Evolutionary conservation across 1,140 invertebrate genomes (phyloP).

Genomic region (Scaptomyza graminum): DNA sequence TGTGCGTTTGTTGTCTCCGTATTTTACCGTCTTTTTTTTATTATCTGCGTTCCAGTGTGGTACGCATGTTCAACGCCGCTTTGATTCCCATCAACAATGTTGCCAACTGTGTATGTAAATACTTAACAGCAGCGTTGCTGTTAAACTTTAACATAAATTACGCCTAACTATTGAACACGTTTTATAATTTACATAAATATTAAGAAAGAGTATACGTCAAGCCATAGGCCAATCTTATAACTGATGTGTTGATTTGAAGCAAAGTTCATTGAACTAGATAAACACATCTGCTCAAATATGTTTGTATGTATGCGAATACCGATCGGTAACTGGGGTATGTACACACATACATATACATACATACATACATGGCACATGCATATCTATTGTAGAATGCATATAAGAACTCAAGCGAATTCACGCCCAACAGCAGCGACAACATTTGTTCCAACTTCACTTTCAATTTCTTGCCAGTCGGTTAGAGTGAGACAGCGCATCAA

Average conservation of each 20-base stretch:
- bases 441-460: constrained; percentile 33
- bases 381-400: constrained; percentile 46
- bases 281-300: constrained; percentile 70
- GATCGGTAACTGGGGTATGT: constrained; percentile 44
- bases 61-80: constrained; percentile 32
- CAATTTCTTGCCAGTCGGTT: constrained; percentile 36
- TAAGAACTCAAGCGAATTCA: constrained; percentile 67
- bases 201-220: background rate
- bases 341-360: too few relatives aligned
- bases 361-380: too few relatives aligned
- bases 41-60: constrained; percentile 8
- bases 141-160: background rate
- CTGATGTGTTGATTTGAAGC: background rate
- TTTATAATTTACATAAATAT: background rate
- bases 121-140: constrained; percentile 3
- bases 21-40: constrained; percentile 15
- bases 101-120: constrained; percentile 6
- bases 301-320: constrained; percentile 19
- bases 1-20: constrained; percentile 1
- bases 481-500: constrained; percentile 23
- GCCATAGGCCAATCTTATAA: background rate
- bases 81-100: constrained; percentile 33
- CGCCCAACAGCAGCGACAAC: constrained; percentile 30
- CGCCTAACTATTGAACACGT: background rate
- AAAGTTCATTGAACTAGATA: constrained; percentile 63